Evolutionary conservation across 1,140 invertebrate genomes (phyloP).

Genomic region (Hyles vespertilio): DNA sequence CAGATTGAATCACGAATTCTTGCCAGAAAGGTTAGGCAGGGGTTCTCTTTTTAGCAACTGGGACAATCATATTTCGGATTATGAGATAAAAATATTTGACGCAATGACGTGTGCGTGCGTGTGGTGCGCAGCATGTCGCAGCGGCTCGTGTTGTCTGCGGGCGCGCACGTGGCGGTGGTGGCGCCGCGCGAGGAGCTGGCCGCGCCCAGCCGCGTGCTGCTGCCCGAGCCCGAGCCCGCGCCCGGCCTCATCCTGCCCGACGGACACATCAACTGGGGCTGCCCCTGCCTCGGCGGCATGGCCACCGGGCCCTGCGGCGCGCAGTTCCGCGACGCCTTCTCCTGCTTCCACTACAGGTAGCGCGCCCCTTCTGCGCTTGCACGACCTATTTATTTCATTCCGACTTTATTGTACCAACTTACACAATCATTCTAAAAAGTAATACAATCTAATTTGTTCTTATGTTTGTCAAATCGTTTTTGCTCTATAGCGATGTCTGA

Average conservation of each 20-base stretch:
- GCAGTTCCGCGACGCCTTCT: slow-evolving; percentile 94
- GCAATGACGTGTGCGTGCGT: no score
- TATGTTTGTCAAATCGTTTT: no score
- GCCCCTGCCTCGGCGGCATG: slow-evolving; percentile 97
- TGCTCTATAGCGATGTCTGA: neutral
- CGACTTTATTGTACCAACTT: no score
- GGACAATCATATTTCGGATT: no score
- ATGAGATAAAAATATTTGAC: no score
- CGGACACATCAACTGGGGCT: slow-evolving; percentile 97
- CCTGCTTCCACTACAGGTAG: slow-evolving; percentile 91
- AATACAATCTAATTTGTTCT: no score
- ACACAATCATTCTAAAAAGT: no score
- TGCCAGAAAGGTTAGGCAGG: no score
- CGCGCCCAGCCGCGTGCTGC: slow-evolving; percentile 81
- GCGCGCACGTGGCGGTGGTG: slow-evolving; percentile 87
- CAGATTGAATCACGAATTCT: no score
- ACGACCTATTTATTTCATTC: no score
- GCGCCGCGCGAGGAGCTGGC: slow-evolving; percentile 87
- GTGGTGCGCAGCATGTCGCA: no score
- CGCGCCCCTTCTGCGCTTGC: neutral
- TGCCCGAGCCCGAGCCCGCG: slow-evolving; percentile 84
- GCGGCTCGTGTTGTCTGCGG: slow-evolving; percentile 44
- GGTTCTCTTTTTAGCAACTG: no score
- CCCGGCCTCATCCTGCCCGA: slow-evolving; percentile 89
- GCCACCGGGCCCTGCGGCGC: slow-evolving; percentile 95